Evolutionary conservation across 1,140 invertebrate species (phyloP).

Genomic region (Micrasema longulum): DNA sequence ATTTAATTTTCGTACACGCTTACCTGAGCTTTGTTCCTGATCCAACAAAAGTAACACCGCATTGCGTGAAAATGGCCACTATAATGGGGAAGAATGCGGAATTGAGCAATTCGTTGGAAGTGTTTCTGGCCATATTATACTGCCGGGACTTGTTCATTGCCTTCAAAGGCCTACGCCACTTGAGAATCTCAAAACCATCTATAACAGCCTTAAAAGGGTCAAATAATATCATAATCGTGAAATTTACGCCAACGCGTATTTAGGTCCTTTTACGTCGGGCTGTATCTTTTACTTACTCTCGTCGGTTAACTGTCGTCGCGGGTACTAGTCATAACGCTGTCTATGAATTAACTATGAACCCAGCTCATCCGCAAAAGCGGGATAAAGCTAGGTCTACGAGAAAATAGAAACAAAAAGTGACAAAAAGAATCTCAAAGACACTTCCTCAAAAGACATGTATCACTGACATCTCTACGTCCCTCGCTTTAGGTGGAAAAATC

Average conservation of each 20-base stretch:
- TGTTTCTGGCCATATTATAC: conserved; percentile 22
- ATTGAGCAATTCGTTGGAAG: conserved; percentile 28
- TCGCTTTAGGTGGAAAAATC: conserved; percentile 3
- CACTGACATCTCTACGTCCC: not conserved
- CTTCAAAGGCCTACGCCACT: conserved; percentile 27
- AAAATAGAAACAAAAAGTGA: conserved; percentile 3
- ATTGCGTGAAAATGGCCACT: conserved; percentile 29
- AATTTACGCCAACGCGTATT: not conserved
- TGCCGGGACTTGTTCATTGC: conserved; percentile 29
- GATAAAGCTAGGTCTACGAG: conserved; percentile 28
- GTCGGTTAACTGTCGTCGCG: not conserved
- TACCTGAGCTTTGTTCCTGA: not conserved
- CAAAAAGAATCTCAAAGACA: conserved; percentile 21
- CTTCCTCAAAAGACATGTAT: conserved; percentile 15
- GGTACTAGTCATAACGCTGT: conserved; percentile 32
- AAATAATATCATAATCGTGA: too few relatives aligned
- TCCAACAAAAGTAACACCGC: conserved; percentile 14
- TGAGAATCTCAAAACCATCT: not conserved
- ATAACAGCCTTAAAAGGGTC: too few relatives aligned
- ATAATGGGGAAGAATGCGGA: conserved; percentile 28
- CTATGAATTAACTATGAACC: conserved; percentile 32
- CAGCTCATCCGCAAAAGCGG: conserved; percentile 30
- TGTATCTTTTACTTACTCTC: not conserved
- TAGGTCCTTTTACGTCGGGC: not conserved
- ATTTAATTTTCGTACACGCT: not conserved